Percentiles rank a stretch among this genome's conserved stretches.
phyloP scores from a whole-genome alignment of 2,888 invertebrate species.

The Melieria omissa region DNA sequence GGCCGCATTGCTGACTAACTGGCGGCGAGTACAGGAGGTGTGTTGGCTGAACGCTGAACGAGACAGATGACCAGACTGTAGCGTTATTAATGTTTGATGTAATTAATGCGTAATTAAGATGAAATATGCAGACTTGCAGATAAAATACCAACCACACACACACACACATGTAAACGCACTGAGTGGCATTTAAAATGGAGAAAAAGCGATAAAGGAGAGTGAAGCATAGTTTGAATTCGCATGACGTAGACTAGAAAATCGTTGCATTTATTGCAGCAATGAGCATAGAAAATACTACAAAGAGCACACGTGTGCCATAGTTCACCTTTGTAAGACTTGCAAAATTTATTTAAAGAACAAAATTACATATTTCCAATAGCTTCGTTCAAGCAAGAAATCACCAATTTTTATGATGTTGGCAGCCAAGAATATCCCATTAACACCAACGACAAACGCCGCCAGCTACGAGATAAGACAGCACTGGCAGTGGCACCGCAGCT shows the following conservation, averaged over 20 bases:
- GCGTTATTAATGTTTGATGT: conserved; percentile 59
- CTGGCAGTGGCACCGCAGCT: not conserved
- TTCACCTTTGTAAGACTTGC: too few relatives aligned
- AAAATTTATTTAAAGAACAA: too few relatives aligned
- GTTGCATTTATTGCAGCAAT: too few relatives aligned
- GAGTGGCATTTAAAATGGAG: not conserved
- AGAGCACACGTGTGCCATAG: too few relatives aligned
- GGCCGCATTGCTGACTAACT: too few relatives aligned
- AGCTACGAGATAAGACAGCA: not conserved
- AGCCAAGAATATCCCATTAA: conserved; percentile 1
- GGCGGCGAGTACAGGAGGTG: not conserved
- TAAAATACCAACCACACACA: not conserved
- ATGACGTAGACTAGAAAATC: too few relatives aligned
- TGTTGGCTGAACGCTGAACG: conserved; percentile 14
- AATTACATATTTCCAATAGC: too few relatives aligned
- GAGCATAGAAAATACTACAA: too few relatives aligned
- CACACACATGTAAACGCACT: not conserved
- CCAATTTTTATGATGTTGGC: not conserved
- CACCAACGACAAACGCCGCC: not conserved
- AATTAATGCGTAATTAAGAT: conserved; percentile 62
- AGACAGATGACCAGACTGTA: conserved; percentile 42
- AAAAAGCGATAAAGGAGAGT: not conserved
- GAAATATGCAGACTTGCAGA: conserved; percentile 32
- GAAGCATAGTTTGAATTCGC: too few relatives aligned
- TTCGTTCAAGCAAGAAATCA: not conserved